These are phyloP conservation scores for Sinonovacula constricta DNA, from an alignment of 1,140 invertebrate genomes.

Conservation along the genomic window DNA sequence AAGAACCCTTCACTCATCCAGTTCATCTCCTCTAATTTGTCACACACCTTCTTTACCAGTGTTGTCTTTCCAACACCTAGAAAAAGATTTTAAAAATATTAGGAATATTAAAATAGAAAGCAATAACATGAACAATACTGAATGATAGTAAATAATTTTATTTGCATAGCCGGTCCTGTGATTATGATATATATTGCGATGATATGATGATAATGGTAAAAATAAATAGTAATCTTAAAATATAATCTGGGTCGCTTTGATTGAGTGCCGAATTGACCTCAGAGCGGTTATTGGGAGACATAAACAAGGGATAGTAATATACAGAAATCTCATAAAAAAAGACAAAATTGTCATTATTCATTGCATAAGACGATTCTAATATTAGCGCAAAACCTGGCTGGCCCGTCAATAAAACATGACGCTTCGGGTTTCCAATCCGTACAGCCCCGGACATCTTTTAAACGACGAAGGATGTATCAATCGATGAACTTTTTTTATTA, in stretches of 20 bases:
- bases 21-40: slow-evolving; percentile 73
- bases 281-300: no score
- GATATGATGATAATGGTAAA: no score
- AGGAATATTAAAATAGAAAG: not conserved
- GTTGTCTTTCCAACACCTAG: slow-evolving; percentile 84
- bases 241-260: no score
- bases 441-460: slow-evolving; percentile 40
- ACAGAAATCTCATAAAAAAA: no score
- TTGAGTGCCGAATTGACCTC: no score
- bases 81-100: no score
- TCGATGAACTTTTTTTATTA: no score
- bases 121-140: not conserved
- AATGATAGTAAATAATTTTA: not conserved
- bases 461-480: no score
- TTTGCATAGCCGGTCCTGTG: slow-evolving; percentile 47
- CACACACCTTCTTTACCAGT: slow-evolving; percentile 80
- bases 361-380: no score
- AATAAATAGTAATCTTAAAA: no score
- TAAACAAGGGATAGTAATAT: no score
- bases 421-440: slow-evolving; percentile 23
- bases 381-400: slow-evolving; percentile 41
- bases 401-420: slow-evolving; percentile 45
- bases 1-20: slow-evolving; percentile 82
- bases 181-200: slow-evolving; percentile 33
- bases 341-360: no score